These are phyloP conservation scores for Chrosomus eos DNA, from an alignment of 2,797 vertebrate genomes.

Conservation along the genomic window DNA sequence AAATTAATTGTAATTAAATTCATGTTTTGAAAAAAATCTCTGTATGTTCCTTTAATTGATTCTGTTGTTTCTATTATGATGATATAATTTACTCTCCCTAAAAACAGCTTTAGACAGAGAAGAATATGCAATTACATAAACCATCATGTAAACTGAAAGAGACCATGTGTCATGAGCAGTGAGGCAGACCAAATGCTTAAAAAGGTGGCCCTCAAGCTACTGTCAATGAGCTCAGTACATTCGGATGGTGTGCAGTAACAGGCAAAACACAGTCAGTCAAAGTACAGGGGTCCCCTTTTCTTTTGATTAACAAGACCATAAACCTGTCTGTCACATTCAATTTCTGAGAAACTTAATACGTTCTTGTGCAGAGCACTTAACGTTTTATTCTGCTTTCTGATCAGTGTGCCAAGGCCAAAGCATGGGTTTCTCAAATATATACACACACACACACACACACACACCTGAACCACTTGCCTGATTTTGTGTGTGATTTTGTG, in stretches of 20 bases:
- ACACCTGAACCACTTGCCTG: no score
- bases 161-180: not conserved
- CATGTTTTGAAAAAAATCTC: not conserved
- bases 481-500: no score
- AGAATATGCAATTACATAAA: not conserved
- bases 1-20: not conserved
- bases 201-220: not conserved
- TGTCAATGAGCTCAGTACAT: constrained; percentile 24
- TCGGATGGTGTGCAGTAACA: constrained; percentile 9
- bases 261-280: not conserved
- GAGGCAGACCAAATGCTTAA: not conserved
- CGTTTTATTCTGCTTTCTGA: constrained; percentile 12
- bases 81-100: not conserved
- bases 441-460: no score
- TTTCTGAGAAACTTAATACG: constrained; percentile 37
- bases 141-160: not conserved
- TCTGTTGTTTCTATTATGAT: not conserved
- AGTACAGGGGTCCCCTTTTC: not conserved
- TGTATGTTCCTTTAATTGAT: not conserved
- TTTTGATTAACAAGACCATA: constrained; percentile 36
- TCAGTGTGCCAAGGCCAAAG: constrained; percentile 9
- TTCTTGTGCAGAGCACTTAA: constrained; percentile 28
- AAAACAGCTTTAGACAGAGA: not conserved
- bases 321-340: constrained; percentile 21
- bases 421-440: not conserved